These are phyloP conservation scores for Agrochola lychnidis DNA, from an alignment of 2,888 invertebrate genomes.

Conservation along the genomic window DNA sequence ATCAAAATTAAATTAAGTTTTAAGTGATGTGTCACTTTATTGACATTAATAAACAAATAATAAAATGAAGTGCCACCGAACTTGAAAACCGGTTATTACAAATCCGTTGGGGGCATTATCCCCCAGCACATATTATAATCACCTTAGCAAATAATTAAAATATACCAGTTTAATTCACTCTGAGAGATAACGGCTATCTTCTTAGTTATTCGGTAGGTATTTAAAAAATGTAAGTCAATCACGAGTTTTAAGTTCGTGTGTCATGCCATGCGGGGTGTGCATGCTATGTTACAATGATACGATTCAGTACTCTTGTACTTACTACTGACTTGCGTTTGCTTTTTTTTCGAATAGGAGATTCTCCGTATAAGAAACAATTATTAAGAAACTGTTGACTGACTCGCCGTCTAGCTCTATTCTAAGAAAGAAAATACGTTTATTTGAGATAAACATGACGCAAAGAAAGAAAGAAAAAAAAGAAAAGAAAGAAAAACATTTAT, in stretches of 20 bases:
- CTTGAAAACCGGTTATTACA: conserved; percentile 9
- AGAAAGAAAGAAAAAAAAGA: no score
- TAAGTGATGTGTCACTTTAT: neutral
- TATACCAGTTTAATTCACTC: conserved; percentile 29
- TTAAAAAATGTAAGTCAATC: conserved; percentile 29
- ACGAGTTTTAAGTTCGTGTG: neutral
- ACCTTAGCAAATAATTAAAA: neutral
- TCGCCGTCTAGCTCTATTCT: no score
- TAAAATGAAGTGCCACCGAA: neutral
- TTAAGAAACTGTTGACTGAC: no score
- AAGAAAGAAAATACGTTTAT: no score
- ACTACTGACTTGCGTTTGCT: neutral
- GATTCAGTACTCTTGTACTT: conserved; percentile 1
- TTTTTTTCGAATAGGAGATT: neutral
- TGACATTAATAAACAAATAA: conserved; percentile 4
- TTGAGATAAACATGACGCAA: no score
- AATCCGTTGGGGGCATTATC: conserved; percentile 38
- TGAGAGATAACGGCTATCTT: conserved; percentile 26
- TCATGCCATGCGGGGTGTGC: conserved; percentile 24
- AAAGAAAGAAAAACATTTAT: no score
- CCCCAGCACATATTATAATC: neutral
- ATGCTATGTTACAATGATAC: neutral
- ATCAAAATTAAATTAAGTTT: no score
- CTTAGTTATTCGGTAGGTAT: conserved; percentile 10
- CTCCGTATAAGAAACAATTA: neutral